Evolutionary conservation across 2,888 invertebrate species (phyloP), one percentile per base, ranked within the genome.

Genomic region (Lymantria dispar): DNA sequence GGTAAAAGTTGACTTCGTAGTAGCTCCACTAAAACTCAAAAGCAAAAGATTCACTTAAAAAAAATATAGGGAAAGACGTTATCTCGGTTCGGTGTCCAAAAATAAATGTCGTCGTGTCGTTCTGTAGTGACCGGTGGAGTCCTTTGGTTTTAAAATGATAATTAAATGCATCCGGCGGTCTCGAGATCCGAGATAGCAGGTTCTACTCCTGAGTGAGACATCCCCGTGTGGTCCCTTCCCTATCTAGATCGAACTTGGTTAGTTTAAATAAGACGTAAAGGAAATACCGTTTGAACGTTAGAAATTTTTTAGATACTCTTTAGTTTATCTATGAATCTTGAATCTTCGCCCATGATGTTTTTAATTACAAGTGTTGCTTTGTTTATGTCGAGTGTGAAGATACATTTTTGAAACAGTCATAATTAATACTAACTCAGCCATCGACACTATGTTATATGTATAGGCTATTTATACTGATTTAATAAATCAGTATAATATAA

Each of bases 141-240:
- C 60, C 68, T 68, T 67, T 68, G 68, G 64, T 77, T 78, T 78
- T 75, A 77, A 75, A 76, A 68, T 62, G 72, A 74, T 78, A 78
- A 78, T 78, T 78, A 78, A 76, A 77, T 71, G 64, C 63, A 68
- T 56, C 64, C 72, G 64, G 69, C 66, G 67, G 69, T 67, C 60
- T 60, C 63, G 64, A 85, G 87, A 87, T 88, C 64, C 55, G 39
- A 82, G 87, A 88, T 88, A 87, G 72, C 54, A 64, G 62, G 71
- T 76, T 78, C 73, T 76, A 69, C 69, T 76, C 74, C 78, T 74
- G 80, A 85, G 81, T 85, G 80, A 85, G 82, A 73, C 78, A 71
- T 86, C 76, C 75, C 83, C 69, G 85, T 87, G 88, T 86, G 87
- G 87, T 87, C 87, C 72, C 72, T 68, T 67, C 76, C 77, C 59